Percentiles rank a stretch among this genome's conserved stretches.
These are phyloP conservation scores for Anser cygnoides DNA, from an alignment of 2,113 vertebrate species.

Conservation along the genomic window DNA sequence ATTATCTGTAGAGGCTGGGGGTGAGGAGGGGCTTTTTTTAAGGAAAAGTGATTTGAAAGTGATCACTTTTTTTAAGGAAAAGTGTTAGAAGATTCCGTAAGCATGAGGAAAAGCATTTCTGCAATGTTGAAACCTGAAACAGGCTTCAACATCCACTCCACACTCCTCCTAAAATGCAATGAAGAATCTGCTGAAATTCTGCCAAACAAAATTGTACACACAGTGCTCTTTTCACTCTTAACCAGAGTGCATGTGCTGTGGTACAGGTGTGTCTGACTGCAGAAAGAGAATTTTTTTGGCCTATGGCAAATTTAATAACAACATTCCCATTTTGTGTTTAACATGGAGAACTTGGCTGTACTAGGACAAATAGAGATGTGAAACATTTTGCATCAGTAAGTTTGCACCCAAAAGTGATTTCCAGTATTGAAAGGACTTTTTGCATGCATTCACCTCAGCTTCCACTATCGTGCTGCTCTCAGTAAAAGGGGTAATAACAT, in stretches of 20 bases:
- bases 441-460: background rate
- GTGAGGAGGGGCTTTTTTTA: background rate
- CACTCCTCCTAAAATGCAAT: background rate
- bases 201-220: background rate
- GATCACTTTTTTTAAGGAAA: background rate
- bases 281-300: background rate
- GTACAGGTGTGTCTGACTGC: background rate
- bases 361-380: background rate
- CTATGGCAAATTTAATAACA: slow-evolving; percentile 18
- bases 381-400: background rate
- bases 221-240: background rate
- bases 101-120: background rate
- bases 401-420: background rate
- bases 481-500: background rate
- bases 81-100: background rate
- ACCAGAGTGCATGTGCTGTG: background rate
- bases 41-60: background rate
- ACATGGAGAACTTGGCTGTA: background rate
- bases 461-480: background rate
- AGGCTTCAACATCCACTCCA: background rate
- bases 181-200: background rate
- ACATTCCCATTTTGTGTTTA: background rate
- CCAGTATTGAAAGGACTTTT: background rate
- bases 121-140: background rate
- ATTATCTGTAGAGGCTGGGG: background rate